Conservation (phyloP, 2,113 vertebrate species). For the Amphilophus citrinellus region DNA sequence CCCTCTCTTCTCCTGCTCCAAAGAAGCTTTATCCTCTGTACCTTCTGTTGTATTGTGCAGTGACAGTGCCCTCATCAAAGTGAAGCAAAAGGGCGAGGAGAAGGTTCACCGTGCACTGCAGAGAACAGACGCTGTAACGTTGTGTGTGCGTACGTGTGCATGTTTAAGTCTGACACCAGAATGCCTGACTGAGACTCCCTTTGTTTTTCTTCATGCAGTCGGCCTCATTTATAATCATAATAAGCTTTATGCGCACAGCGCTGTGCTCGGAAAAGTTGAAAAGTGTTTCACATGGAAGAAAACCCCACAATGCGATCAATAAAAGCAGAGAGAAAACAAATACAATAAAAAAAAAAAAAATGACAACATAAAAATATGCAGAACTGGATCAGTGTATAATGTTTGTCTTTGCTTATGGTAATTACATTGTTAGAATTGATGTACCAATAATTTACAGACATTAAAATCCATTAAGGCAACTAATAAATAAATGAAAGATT, state of each 20-base stretch:
- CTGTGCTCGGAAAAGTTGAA: background rate
- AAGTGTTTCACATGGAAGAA: background rate
- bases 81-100: constrained; percentile 56
- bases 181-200: background rate
- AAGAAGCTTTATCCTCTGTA: constrained; percentile 58
- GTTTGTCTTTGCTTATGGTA: background rate
- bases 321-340: background rate
- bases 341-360: background rate
- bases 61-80: constrained; percentile 69
- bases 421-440: background rate
- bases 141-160: background rate
- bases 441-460: background rate
- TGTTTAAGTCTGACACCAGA: background rate
- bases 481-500: constrained; percentile 1
- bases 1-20: constrained; percentile 24
- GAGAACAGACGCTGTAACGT: constrained; percentile 32
- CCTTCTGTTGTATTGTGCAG: constrained; percentile 68
- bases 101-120: constrained; percentile 39
- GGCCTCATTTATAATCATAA: constrained; percentile 20
- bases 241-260: constrained; percentile 14
- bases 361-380: background rate
- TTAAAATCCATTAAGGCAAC: background rate
- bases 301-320: background rate
- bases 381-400: background rate
- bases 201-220: constrained; percentile 21